Percentiles rank a stretch among this genome's conserved stretches.
Conservation (phyloP, 2,113 vertebrate species). For the Oceanites oceanicus region DNA sequence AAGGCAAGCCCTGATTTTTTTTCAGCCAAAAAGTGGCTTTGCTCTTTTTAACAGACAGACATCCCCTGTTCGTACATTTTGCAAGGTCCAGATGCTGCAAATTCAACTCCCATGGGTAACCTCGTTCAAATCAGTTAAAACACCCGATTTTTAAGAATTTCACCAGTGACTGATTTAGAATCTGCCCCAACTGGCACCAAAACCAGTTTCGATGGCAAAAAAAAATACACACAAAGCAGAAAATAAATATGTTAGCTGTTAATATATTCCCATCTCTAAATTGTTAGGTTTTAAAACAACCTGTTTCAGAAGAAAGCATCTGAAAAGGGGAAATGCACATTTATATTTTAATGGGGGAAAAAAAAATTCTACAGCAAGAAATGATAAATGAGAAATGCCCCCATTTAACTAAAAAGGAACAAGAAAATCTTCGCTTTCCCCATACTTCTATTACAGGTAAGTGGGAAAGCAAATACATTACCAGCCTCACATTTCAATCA, state of each 20-base stretch:
- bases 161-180: background rate
- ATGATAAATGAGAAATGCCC: slow-evolving; percentile 44
- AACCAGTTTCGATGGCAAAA: background rate
- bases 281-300: background rate
- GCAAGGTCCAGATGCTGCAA: background rate
- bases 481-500: slow-evolving; percentile 69
- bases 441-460: slow-evolving; percentile 46
- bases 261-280: background rate
- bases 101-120: background rate
- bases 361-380: slow-evolving; percentile 48
- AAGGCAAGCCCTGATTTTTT: background rate
- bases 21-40: background rate
- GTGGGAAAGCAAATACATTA: slow-evolving; percentile 68
- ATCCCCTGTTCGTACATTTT: background rate
- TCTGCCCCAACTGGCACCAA: background rate
- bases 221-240: background rate
- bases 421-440: slow-evolving; percentile 64
- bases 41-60: slow-evolving; percentile 6
- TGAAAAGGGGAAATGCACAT: background rate
- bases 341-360: slow-evolving; percentile 1
- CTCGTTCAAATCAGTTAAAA: background rate
- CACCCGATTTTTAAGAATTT: background rate
- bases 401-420: slow-evolving; percentile 15
- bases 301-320: background rate
- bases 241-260: background rate